phyloP scores from a whole-genome alignment of 2,113 vertebrate genomes.

The Eleginops maclovinus region DNA sequence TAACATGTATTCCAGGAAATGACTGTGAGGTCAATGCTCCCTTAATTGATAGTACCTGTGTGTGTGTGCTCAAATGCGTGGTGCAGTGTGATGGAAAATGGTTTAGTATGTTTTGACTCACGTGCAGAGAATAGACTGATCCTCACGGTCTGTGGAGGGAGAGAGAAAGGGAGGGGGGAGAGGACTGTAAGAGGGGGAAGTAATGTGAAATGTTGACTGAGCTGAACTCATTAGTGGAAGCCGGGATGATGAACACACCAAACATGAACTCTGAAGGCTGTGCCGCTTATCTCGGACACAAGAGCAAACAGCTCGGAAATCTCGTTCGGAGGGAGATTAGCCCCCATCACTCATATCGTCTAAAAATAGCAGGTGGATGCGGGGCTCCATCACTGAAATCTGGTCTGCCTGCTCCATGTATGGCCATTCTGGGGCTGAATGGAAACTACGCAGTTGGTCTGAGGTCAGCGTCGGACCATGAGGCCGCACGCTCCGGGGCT shows the following conservation, averaged over 20 bases:
- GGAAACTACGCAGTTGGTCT: conserved; percentile 48
- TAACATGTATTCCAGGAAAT: not conserved
- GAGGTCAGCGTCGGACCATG: conserved; percentile 55
- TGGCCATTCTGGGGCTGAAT: conserved; percentile 60
- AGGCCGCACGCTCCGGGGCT: conserved; percentile 45
- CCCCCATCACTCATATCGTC: conserved; percentile 38
- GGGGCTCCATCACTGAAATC: conserved; percentile 42
- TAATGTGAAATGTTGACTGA: conserved; percentile 27
- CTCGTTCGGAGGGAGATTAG: conserved; percentile 56
- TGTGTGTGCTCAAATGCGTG: not conserved
- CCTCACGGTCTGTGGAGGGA: conserved; percentile 78
- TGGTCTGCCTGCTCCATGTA: conserved; percentile 71
- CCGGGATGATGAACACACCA: conserved; percentile 54
- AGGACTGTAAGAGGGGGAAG: conserved; percentile 4
- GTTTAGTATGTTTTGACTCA: conserved; percentile 64
- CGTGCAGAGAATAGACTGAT: conserved; percentile 85
- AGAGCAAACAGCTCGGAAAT: conserved; percentile 16
- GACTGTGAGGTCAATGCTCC: not conserved
- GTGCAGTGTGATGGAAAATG: conserved; percentile 20
- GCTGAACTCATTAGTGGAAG: conserved; percentile 40
- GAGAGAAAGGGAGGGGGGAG: not conserved
- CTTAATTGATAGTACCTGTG: conserved; percentile 6
- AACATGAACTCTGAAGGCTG: conserved; percentile 51
- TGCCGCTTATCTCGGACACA: not conserved
- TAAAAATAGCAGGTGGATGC: conserved; percentile 74